Percentiles rank a stretch among this genome's conserved stretches.
These are phyloP conservation scores for Desmodus rotundus DNA, from an alignment of 2,113 vertebrate species.

Conservation along the genomic window DNA sequence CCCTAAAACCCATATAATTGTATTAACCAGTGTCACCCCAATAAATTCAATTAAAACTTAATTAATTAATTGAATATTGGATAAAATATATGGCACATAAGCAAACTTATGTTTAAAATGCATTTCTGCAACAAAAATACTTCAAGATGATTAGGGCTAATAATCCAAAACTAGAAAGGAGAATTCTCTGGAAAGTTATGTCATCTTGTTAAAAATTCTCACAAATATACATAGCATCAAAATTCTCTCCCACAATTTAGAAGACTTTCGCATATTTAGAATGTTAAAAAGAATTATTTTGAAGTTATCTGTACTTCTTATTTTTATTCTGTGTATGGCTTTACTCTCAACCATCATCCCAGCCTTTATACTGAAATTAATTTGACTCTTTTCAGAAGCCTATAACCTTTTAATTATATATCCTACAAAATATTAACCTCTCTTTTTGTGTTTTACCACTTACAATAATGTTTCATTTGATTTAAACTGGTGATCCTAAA, in stretches of 20 bases:
- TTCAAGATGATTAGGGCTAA: not conserved
- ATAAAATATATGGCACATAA: not conserved
- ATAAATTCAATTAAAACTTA: not conserved
- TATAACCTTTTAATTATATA: not conserved
- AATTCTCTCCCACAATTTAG: not conserved
- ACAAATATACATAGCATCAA: not conserved
- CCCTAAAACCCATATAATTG: not conserved
- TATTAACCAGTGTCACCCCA: not conserved
- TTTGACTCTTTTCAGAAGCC: not conserved
- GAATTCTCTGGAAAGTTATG: not conserved
- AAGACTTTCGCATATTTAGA: not conserved
- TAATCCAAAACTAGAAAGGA: not conserved
- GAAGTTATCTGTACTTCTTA: not conserved
- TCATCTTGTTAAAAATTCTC: not conserved
- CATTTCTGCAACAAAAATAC: not conserved
- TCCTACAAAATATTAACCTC: not conserved
- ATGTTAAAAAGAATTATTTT: constrained; percentile 21
- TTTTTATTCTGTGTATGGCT: not conserved
- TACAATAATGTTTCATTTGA: not conserved
- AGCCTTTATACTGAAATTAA: not conserved
- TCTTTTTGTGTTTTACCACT: not conserved
- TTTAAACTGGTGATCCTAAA: not conserved
- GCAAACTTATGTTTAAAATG: not conserved
- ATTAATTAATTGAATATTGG: not conserved
- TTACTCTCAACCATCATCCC: not conserved